Base-by-base conservation (phyloP, 1,140 invertebrate genomes). In the Sitobion miscanthi region DNA sequence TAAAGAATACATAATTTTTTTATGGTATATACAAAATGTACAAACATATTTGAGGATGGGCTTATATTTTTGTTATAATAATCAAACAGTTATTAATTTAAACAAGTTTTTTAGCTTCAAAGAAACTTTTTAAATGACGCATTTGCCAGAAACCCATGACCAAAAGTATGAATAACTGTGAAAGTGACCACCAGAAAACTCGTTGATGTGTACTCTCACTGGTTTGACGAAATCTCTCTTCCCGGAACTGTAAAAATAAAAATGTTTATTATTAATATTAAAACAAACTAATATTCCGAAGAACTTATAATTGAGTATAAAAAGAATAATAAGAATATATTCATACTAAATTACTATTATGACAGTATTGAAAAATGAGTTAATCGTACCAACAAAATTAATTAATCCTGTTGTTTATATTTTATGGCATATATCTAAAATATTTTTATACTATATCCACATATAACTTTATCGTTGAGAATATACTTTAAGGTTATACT, bases 21-120 rank as follows among this genome's bases (percentile, higher is more conserved):
- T 54, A 57, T 77, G 14, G 42, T 85, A 93, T 92, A 25, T 93
- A 93, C 91, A 93, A 86, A 86, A 91, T 77, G 54, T 62, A 91
- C 90, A 91, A 91, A 90, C 83, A 52, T 23, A 83, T 52, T 92
- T 92, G 49, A 92, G n/a, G 42, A 86, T 86, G 30, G 42, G 42
- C 38, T 93, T 85, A n/a, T 93, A 85, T 93, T 93, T 93, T 54
- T 35, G 45, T 93, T 54, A 42, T 17, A 54, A 54, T 23, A 57
- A 86, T 86, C 5, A 35, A 86, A 42, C 21, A 54, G 7, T 42
- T 30, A 83, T 49, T 93, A 91, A 54, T 94, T 94, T 94, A 99
- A 87, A 99, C 99, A 94, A 99, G 96, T 97, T 99, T 99, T 95
- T 99, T 99, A 30, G 99, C 99, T 96, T 99, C 99, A 95, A 99